Evolutionary conservation across 2,113 vertebrate species (phyloP).

Genomic region (Bufo bufo): DNA sequence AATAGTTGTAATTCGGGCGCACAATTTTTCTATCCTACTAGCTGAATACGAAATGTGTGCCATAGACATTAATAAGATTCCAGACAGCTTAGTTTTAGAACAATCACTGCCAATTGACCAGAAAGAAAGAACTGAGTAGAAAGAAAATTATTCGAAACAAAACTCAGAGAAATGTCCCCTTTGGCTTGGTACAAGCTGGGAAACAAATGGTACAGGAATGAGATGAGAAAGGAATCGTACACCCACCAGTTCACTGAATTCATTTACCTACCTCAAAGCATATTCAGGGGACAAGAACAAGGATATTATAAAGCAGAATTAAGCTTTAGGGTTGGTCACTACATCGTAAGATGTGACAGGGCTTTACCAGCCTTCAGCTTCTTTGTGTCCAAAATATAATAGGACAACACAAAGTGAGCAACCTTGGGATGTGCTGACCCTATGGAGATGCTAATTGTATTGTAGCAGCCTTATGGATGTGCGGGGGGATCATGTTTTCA

Average conservation of each 20-base stretch:
- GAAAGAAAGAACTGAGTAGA: slow-evolving; percentile 70
- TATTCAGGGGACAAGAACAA: slow-evolving; percentile 79
- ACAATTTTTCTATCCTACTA: not conserved
- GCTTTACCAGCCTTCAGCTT: slow-evolving; percentile 85
- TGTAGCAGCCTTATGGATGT: slow-evolving; percentile 80
- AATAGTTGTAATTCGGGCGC: not conserved
- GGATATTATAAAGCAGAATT: slow-evolving; percentile 75
- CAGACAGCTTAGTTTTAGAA: slow-evolving; percentile 79
- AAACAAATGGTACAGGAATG: slow-evolving; percentile 88
- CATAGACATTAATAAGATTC: slow-evolving; percentile 64
- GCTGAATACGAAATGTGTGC: not conserved
- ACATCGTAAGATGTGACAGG: slow-evolving; percentile 91
- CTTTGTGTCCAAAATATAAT: slow-evolving; percentile 95
- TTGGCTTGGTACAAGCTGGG: slow-evolving; percentile 82
- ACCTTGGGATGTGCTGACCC: slow-evolving; percentile 79
- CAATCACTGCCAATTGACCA: slow-evolving; percentile 80
- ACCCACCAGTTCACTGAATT: slow-evolving; percentile 85
- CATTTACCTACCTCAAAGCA: slow-evolving; percentile 87
- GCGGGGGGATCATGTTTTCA: slow-evolving; percentile 68
- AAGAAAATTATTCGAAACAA: slow-evolving; percentile 87
- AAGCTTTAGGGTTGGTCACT: slow-evolving; percentile 84
- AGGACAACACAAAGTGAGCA: slow-evolving; percentile 92
- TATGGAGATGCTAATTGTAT: slow-evolving; percentile 99
- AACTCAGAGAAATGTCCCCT: slow-evolving; percentile 74
- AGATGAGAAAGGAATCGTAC: slow-evolving; percentile 79